Percentiles rank a stretch among this genome's conserved stretches.
These are phyloP conservation scores for Proales similis DNA, from an alignment of 1,140 invertebrate species.

Conservation along the genomic window DNA sequence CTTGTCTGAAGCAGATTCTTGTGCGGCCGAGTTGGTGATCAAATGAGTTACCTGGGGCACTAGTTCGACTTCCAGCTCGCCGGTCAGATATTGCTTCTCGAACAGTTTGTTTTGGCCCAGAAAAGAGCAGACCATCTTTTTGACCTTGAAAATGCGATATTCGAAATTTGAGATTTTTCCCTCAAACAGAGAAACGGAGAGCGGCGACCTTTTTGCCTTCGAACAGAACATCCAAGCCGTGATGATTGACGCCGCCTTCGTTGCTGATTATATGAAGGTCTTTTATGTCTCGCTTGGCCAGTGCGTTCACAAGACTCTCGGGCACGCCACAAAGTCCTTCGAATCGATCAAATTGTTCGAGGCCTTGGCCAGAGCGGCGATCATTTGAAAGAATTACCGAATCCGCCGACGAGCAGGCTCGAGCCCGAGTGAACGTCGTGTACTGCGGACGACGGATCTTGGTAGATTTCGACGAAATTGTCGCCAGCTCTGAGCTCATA, in stretches of 20 bases:
- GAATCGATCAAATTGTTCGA: no score
- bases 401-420: conserved; percentile 83
- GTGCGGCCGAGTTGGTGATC: conserved; percentile 53
- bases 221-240: conserved; percentile 81
- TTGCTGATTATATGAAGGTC: conserved; percentile 88
- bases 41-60: no score
- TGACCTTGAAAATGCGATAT: no score
- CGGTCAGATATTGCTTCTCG: conserved; percentile 80
- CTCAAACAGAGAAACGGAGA: not conserved
- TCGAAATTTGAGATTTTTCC: not conserved
- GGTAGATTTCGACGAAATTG: conserved; percentile 21
- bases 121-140: conserved; percentile 62
- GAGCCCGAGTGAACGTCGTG: conserved; percentile 76
- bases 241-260: conserved; percentile 90
- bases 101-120: conserved; percentile 97
- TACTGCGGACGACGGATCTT: conserved; percentile 64
- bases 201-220: conserved; percentile 63
- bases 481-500: no score
- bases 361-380: no score
- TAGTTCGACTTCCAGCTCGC: conserved; percentile 85
- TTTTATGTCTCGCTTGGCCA: conserved; percentile 67
- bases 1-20: conserved; percentile 51
- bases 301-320: conserved; percentile 82
- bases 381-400: no score
- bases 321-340: conserved; percentile 97